A percentile compares a stretch with the other conserved stretches of the same genome.
These are phyloP conservation scores for Drosophila kepulauana DNA, from an alignment of 1,140 invertebrate species.

Conservation along the genomic window DNA sequence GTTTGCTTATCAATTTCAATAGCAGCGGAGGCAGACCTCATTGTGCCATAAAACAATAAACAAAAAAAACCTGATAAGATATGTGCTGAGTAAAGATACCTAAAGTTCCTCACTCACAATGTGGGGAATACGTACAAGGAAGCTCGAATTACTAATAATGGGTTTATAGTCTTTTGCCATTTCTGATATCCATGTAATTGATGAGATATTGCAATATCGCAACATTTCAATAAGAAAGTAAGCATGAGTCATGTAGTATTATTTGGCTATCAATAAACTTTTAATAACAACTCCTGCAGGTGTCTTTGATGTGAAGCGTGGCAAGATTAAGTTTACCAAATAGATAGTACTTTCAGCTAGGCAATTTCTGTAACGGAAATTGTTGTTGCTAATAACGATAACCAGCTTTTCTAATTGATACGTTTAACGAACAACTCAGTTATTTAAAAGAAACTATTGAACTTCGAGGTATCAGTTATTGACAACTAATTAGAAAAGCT, in stretches of 20 bases:
- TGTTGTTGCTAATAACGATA: not conserved
- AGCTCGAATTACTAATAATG: not conserved
- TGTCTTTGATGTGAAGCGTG: not conserved
- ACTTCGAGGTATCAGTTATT: not conserved
- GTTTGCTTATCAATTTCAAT: conserved; percentile 32
- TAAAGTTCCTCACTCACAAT: not conserved
- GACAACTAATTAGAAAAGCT: too few relatives aligned
- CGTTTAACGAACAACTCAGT: not conserved
- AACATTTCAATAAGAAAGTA: not conserved
- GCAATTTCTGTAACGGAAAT: not conserved
- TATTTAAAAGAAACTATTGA: not conserved
- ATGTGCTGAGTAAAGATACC: conserved; percentile 2
- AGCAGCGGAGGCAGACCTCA: not conserved
- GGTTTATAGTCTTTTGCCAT: not conserved
- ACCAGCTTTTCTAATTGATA: not conserved
- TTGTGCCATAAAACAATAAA: conserved; percentile 1
- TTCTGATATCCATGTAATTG: not conserved
- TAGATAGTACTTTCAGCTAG: not conserved
- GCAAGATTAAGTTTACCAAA: not conserved
- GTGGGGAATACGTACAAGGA: not conserved
- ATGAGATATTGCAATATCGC: not conserved
- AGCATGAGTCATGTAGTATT: conserved; percentile 9
- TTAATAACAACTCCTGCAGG: not conserved
- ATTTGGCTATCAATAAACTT: conserved; percentile 18
- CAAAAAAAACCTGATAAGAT: conserved; percentile 17